Conservation (phyloP, 2,113 vertebrate genomes). For the Zosterops lateralis region DNA sequence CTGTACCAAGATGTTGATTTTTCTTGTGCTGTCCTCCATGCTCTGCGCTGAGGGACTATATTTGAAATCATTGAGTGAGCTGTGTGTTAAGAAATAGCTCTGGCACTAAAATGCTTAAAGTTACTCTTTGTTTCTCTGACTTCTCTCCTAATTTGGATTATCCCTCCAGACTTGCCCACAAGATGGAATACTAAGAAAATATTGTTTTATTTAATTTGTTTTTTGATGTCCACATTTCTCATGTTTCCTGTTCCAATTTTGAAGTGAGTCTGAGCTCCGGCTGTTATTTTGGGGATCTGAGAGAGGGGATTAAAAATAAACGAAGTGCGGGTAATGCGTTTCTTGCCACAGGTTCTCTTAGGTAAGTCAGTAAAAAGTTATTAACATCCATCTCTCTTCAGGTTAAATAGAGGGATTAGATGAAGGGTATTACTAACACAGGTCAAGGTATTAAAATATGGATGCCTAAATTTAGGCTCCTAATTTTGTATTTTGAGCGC, state of each 20-base stretch:
- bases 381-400: not conserved
- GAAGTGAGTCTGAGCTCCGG: not conserved
- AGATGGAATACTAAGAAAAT: slow-evolving; percentile 55
- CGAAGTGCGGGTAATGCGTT: rapidly evolving
- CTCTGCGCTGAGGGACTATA: not conserved
- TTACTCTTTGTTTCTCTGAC: slow-evolving; percentile 52
- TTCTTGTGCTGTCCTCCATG: not conserved
- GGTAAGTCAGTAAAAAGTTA: not conserved
- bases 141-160: slow-evolving; percentile 58
- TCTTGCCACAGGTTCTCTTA: not conserved
- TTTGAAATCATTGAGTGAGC: slow-evolving; percentile 38
- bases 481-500: slow-evolving; percentile 30
- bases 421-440: not conserved
- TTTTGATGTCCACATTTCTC: slow-evolving; percentile 38
- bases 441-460: slow-evolving; percentile 29
- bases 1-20: not conserved
- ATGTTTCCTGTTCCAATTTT: slow-evolving; percentile 36
- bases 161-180: slow-evolving; percentile 13
- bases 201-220: slow-evolving; percentile 23
- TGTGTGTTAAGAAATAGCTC: slow-evolving; percentile 59
- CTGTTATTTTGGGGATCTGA: slow-evolving; percentile 24
- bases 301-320: slow-evolving; percentile 21
- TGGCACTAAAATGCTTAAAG: slow-evolving; percentile 46
- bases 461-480: slow-evolving; percentile 7
- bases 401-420: slow-evolving; percentile 4